Evolutionary conservation across 2,113 vertebrate genomes (phyloP), one percentile per base, ranked within the genome.

Genomic region (Dolichotis patagonum): DNA sequence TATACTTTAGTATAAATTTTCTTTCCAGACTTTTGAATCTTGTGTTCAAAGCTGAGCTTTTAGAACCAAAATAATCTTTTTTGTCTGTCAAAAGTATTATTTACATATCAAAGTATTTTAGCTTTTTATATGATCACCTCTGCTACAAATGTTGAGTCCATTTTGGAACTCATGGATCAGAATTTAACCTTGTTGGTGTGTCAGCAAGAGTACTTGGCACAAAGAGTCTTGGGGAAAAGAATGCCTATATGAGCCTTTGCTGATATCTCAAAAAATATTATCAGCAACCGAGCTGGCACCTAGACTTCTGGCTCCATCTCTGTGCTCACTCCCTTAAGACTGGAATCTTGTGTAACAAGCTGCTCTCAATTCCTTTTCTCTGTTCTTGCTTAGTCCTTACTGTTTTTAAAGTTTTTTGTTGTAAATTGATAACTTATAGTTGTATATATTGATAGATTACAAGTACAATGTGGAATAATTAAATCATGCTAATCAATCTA

Each of bases 91-190:
- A 78, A 94, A 90, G 5, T 17, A 30, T 69, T 60, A 75, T 90
- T 93, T 75, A 43, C 46, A 80, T 84, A 58, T 78, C 20, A 69
- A 86, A 96, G 63, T 77, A 75, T 56, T 82, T 95, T 81, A 73
- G 58, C 13, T 91, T 96, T 96, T 77, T 54, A 56, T 84, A 88
- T 86, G 49, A 65, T 86, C 22, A 62, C 85, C 65, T 97, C 58
- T 81, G 19, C 69, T 81, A 56, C 32, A 32, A 58, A 77, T 81
- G 65, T 88, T 69, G 56, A 96, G 32, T 12, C 41, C 54, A 12
- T 77, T 89, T 91, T 81, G 58, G n/a, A 85, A 90, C 4, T 93
- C 12, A n/a, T 49, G 30, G 69, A 1, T 73, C 24, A 22, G 77
- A 67, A 58, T 65, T 43, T 90, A 38, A 73, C 43, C 78, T 93